Percentiles rank a stretch among this genome's conserved stretches.
phyloP scores from a whole-genome alignment of 1,140 invertebrate species.

The Lithobius niger region DNA sequence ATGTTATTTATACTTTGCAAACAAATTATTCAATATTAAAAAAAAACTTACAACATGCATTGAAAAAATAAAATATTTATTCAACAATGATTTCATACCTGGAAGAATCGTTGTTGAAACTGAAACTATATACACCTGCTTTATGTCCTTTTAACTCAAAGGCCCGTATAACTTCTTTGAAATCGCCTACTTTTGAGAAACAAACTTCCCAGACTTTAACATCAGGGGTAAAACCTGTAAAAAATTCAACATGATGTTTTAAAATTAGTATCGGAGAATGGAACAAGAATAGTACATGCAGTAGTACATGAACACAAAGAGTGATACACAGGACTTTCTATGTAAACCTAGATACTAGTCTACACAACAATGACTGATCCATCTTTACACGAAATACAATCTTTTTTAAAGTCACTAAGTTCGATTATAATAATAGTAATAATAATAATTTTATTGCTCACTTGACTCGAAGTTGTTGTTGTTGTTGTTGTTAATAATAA shows the following conservation, averaged over 20 bases:
- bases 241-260: not conserved
- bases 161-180: constrained; percentile 55
- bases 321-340: not conserved
- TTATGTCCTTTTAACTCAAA: constrained; percentile 68
- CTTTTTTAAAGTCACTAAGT: not conserved
- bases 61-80: too few species aligned
- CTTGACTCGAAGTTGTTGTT: too few species aligned
- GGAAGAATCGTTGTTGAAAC: constrained; percentile 63
- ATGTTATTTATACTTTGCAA: too few species aligned
- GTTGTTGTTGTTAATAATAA: too few species aligned
- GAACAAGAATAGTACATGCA: not conserved
- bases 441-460: too few species aligned
- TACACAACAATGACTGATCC: not conserved
- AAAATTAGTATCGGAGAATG: not conserved
- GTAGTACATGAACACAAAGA: not conserved
- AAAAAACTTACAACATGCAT: too few species aligned
- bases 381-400: not conserved
- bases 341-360: not conserved
- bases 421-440: too few species aligned
- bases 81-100: constrained; percentile 28
- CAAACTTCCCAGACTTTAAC: constrained; percentile 71
- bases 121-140: constrained; percentile 65
- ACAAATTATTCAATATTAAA: too few species aligned
- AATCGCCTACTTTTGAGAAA: constrained; percentile 58
- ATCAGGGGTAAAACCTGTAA: constrained; percentile 64